A percentile compares a stretch with the other conserved stretches of the same genome.
Conservation (phyloP, 2,113 vertebrate species). For the Calidris pygmaea region DNA sequence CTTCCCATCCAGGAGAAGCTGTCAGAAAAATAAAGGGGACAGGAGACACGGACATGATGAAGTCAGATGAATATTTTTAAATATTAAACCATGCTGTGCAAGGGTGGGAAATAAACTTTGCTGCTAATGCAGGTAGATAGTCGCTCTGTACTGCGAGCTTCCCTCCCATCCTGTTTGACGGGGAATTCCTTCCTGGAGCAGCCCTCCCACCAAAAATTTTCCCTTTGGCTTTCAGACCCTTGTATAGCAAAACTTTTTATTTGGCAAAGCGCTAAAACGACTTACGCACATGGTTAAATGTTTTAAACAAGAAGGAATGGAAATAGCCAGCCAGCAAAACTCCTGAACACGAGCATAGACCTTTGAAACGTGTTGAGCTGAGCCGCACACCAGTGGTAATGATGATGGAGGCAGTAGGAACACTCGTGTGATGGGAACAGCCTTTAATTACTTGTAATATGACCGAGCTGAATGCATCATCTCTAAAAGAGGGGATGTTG, state of each 20-base stretch:
- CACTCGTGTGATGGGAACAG: not conserved
- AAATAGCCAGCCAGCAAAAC: not conserved
- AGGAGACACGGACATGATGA: not conserved
- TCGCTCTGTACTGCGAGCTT: not conserved
- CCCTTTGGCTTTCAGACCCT: not conserved
- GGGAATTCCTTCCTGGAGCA: not conserved
- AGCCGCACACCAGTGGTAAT: not conserved
- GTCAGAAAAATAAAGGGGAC: not conserved
- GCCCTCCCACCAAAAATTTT: not conserved
- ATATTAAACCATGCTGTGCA: not conserved
- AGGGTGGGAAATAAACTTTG: not conserved
- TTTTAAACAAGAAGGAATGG: not conserved
- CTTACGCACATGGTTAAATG: accelerated
- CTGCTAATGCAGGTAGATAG: not conserved
- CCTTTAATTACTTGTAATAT: not conserved
- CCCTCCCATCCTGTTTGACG: accelerated
- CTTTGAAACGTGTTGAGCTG: not conserved
- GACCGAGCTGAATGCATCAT: not conserved
- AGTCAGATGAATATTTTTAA: not conserved
- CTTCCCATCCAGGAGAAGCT: not conserved
- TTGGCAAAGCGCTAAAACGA: not conserved
- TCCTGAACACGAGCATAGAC: not conserved
- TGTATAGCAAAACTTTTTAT: not conserved
- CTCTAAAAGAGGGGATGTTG: not conserved
- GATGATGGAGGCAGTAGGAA: not conserved